Evolutionary conservation across 2,113 vertebrate genomes (phyloP).

Genomic region (Pelecanus crispus): DNA sequence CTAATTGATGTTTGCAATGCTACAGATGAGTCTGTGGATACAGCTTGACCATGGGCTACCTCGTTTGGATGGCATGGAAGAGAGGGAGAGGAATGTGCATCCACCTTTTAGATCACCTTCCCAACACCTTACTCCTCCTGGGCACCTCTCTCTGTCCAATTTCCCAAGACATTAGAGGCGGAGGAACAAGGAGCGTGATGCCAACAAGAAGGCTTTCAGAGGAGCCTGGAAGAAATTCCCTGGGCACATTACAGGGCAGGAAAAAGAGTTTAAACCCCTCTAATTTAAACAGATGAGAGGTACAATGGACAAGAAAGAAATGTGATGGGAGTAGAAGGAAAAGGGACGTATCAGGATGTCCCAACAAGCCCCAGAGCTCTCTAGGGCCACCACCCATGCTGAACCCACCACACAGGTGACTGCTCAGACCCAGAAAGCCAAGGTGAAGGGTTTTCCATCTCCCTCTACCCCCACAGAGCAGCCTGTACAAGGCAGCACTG

Average conservation of each 20-base stretch:
- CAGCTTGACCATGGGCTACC: not conserved
- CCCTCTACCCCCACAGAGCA: not conserved
- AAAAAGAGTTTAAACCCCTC: not conserved
- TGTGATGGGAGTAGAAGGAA: not conserved
- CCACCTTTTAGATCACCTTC: not conserved
- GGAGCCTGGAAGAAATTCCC: not conserved
- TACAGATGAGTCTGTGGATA: not conserved
- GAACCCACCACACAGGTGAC: not conserved
- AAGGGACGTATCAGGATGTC: not conserved
- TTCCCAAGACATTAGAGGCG: not conserved
- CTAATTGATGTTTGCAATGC: not conserved
- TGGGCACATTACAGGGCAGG: no score
- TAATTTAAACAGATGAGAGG: not conserved
- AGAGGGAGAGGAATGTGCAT: not conserved
- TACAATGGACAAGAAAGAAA: not conserved
- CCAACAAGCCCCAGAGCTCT: not conserved
- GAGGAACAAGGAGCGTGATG: not conserved
- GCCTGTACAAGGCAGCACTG: not conserved
- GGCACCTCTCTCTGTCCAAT: not conserved
- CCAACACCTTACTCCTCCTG: not conserved
- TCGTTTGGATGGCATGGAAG: not conserved
- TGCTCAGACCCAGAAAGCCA: not conserved
- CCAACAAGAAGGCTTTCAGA: not conserved
- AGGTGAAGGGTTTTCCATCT: not conserved
- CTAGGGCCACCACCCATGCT: not conserved